Base-by-base conservation (phyloP, 2,113 vertebrate species). In the Fulica atra region DNA sequence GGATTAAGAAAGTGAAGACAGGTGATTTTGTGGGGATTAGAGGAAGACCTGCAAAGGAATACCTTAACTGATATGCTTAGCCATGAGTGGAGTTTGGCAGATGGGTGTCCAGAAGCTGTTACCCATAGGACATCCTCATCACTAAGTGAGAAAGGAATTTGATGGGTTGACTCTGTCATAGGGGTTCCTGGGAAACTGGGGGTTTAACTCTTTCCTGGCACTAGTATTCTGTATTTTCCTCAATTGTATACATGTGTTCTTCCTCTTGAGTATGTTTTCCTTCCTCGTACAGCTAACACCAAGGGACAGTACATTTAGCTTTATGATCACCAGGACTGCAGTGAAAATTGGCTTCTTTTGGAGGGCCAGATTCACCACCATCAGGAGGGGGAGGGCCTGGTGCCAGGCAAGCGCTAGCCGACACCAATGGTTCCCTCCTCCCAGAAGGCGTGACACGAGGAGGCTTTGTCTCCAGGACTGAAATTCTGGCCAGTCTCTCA, bases 381-480 rank as follows among this genome's bases (percentile, higher is more conserved):
- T 65, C 61, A 91, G 81, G 70, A 95, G 33, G 23, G 92, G 10
- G 44, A 95, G 29, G 61, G 73, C 44, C 31, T 72, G 38, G 38
- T 81, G 83, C 92, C 92, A 95, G 56, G 54, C 35, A 79, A 91
- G 20, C 0, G 0, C 60, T 94, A 91, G 80, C 69, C 0, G 0
- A 53, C 65, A 86, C 65, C 65, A 81, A 25, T 35, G 44, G 42
- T 74, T 95, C 57, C 53, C 44, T 81, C 38, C 35, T 64, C 69
- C 77, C 92, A 93, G 77, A 89, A 83, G 61, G 77, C 0, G 0
- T 71, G 83, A 95, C 44, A 50, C 57, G 35, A 84, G 60, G 38
- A 92, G 53, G 11, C 48, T 95, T 93, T 93, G 83, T 92, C 86
- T 95, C 69, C 83, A 95, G 81, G 69, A 44, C 42, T 89, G 73